A percentile compares a stretch with the other conserved stretches of the same genome.
phyloP scores from a whole-genome alignment of 2,888 invertebrate genomes.

The Trissolcus japonicus region DNA sequence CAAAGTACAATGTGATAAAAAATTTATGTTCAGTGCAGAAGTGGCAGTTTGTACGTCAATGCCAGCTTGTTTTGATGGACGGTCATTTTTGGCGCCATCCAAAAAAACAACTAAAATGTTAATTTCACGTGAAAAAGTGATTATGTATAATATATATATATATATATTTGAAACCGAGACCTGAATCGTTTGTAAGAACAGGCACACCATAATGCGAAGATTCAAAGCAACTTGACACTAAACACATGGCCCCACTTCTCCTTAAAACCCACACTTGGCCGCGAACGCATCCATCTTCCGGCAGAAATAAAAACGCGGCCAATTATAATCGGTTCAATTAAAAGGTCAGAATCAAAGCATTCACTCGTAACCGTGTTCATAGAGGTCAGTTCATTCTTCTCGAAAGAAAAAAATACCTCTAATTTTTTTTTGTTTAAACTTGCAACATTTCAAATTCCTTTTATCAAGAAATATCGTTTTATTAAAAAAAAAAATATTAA shows the following conservation, averaged over 20 bases:
- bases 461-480: too few relatives aligned
- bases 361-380: background rate
- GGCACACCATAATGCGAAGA: conserved; percentile 46
- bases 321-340: conserved; percentile 33
- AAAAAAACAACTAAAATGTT: too few relatives aligned
- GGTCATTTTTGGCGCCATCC: too few relatives aligned
- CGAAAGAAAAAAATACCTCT: background rate
- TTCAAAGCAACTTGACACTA: conserved; percentile 74
- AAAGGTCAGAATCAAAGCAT: conserved; percentile 17
- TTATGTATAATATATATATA: too few relatives aligned
- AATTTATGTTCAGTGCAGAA: conserved; percentile 51
- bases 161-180: conserved; percentile 42
- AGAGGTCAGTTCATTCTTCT: too few relatives aligned
- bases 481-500: background rate
- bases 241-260: conserved; percentile 76
- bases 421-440: background rate
- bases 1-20: conserved; percentile 48
- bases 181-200: conserved; percentile 39
- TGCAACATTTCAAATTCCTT: background rate
- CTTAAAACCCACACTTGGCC: conserved; percentile 72
- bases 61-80: too few relatives aligned
- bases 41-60: conserved; percentile 53
- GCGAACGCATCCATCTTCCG: conserved; percentile 63
- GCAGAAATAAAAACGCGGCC: conserved; percentile 26
- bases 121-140: too few relatives aligned